A percentile compares a stretch with the other conserved stretches of the same genome.
phyloP scores from a whole-genome alignment of 2,113 vertebrate species.

The Nyctibius bracteatus region DNA sequence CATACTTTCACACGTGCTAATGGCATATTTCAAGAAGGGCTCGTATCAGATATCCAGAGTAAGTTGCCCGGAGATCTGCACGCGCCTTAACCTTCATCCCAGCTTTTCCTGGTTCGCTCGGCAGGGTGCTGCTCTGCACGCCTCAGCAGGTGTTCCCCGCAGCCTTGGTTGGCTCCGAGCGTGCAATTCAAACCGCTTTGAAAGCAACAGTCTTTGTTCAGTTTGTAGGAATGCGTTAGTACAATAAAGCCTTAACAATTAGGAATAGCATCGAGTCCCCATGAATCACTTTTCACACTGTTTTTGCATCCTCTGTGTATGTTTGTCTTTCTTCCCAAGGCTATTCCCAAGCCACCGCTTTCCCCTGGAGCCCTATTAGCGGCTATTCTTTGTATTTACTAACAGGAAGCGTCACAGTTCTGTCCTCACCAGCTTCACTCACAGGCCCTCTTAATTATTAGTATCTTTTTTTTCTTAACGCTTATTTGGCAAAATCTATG shows the following conservation, averaged over 20 bases:
- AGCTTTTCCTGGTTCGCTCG: not conserved
- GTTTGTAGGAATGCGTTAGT: not conserved
- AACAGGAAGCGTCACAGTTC: constrained; percentile 67
- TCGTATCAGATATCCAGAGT: not conserved
- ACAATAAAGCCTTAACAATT: constrained; percentile 46
- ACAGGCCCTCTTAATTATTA: constrained; percentile 41
- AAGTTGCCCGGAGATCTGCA: not conserved
- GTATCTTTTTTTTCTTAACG: not conserved
- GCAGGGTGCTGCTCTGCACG: not conserved
- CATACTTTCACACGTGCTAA: accelerated
- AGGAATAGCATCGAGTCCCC: not conserved
- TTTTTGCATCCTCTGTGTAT: constrained; percentile 40
- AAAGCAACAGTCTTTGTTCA: constrained; percentile 14
- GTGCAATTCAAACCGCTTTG: not conserved
- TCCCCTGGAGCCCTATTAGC: constrained; percentile 71
- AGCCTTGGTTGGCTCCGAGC: not conserved
- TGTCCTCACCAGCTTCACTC: constrained; percentile 34
- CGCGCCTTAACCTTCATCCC: not conserved
- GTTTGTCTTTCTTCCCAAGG: constrained; percentile 53
- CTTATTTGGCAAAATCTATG: constrained; percentile 18
- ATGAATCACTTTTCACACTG: constrained; percentile 50
- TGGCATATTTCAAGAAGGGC: not conserved
- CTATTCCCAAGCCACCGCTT: constrained; percentile 56
- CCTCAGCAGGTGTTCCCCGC: not conserved
- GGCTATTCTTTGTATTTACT: constrained; percentile 66